Evolutionary conservation across 2,113 vertebrate species (phyloP), one percentile per base, ranked within the genome.

Genomic region (Lipophrys pholis): DNA sequence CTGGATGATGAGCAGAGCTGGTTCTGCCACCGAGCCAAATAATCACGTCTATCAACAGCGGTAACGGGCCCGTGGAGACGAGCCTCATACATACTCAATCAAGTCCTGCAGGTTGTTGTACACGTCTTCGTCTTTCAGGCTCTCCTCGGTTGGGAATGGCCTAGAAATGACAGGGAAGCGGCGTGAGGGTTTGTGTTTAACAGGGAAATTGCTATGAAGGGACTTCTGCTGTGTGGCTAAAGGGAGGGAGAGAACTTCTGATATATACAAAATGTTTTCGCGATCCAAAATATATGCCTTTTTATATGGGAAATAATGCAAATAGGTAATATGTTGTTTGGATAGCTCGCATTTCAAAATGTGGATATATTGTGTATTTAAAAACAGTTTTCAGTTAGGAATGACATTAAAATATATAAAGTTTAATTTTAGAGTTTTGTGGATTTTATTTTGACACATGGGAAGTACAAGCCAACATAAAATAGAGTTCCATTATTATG

Each of bases 61-160:
- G 45, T 60, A 61, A 82, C 41, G 70, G 54, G 11, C 43, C 60
- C 46, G 1, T 58, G 40, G 76, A 73, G 70, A 74, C 53, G 12
- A 51, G 43, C 16, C 14, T 83, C 45, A 66, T 80, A 97, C 97
- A 0, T 96, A 99, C 97, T 99, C 97, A 81, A 99, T 94, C 86
- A 98, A 88, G 90, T 99, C 97, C 46, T 96, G 95, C 81, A 99
- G 95, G 78, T 94, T 84, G 88, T 95, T 97, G 93, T 98, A 99
- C 84, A 97, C 84, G 80, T 97, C 96, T 78, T 97, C 96, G 75
- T 99, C 95, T 54, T 94, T 90, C 16, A 96, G 10, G 0, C 93
- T 96, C 80, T 96, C 95, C 80, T 97, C 97, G 9, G 94, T 96
- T 17, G 96, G 97, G 76, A 99, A 99, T 0, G 97, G 95, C 89